A percentile compares a stretch with the other conserved stretches of the same genome.
Evolutionary conservation across 2,113 vertebrate genomes (phyloP).

Genomic region (Isurus oxyrinchus): DNA sequence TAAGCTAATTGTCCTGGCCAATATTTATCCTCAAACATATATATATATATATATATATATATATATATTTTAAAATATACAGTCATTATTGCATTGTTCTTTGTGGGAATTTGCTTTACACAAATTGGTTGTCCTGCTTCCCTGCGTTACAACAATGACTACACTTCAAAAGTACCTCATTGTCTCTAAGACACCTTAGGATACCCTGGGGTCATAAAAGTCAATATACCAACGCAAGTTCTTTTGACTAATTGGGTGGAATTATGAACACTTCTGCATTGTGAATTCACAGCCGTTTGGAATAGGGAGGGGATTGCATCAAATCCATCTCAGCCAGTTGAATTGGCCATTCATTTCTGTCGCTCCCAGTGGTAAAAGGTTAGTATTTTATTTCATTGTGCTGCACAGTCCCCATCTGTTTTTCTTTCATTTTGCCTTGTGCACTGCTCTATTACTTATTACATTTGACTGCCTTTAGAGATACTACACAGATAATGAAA

Average conservation of each 20-base stretch:
- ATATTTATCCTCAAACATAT: not conserved
- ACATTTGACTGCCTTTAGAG: not conserved
- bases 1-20: not conserved
- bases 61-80: not conserved
- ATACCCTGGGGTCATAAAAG: not conserved
- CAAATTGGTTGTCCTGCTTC: not conserved
- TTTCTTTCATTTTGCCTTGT: not conserved
- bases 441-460: not conserved
- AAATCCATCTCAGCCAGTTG: not conserved
- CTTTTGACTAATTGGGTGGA: not conserved
- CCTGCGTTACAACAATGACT: not conserved
- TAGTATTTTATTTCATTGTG: not conserved
- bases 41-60: not conserved
- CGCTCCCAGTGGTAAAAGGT: not conserved
- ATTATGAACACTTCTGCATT: not conserved
- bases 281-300: not conserved
- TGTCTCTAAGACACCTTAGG: not conserved
- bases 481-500: not conserved
- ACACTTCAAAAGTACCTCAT: not conserved
- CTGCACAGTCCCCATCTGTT: not conserved
- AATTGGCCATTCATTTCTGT: not conserved
- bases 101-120: not conserved
- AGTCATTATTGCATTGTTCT: not conserved
- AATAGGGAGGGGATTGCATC: not conserved
- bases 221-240: not conserved